Conservation (phyloP, 2,888 invertebrate genomes). For the Urechis unicinctus region DNA sequence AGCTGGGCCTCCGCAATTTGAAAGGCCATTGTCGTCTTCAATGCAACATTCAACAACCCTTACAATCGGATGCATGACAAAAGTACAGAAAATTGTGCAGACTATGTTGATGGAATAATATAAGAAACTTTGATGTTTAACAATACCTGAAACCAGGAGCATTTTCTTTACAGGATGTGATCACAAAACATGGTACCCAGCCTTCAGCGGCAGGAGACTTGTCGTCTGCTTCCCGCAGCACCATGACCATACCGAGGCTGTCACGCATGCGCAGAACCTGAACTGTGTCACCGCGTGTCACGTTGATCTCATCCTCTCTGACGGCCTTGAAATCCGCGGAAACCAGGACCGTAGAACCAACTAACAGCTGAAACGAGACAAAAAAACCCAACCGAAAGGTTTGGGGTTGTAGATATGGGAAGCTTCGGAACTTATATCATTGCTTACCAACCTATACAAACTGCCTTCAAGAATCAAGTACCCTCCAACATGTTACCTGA, state of each 20-base stretch:
- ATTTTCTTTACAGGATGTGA: constrained; percentile 22
- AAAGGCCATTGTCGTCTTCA: constrained; percentile 36
- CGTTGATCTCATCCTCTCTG: constrained; percentile 51
- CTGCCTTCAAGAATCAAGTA: too few relatives aligned
- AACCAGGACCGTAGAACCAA: constrained; percentile 19
- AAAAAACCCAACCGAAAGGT: too few relatives aligned
- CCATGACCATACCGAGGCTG: constrained; percentile 41
- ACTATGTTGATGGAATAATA: too few relatives aligned
- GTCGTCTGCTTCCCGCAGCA: constrained; percentile 42
- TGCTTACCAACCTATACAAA: too few relatives aligned
- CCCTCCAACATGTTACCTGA: too few relatives aligned
- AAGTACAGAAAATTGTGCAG: too few relatives aligned
- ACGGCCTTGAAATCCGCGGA: constrained; percentile 48
- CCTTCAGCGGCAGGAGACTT: constrained; percentile 48
- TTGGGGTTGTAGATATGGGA: too few relatives aligned
- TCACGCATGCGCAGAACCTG: constrained; percentile 44
- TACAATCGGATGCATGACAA: too few relatives aligned
- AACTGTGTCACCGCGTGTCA: constrained; percentile 48
- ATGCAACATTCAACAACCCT: not conserved
- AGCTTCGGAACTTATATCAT: too few relatives aligned
- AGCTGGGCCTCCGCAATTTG: constrained; percentile 32
- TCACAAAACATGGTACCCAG: constrained; percentile 42
- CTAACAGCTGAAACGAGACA: too few relatives aligned
- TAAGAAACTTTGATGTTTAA: too few relatives aligned
- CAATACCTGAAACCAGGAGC: not conserved